Evolutionary conservation across 2,797 vertebrate species (phyloP).

Genomic region (Crenichthys baileyi): DNA sequence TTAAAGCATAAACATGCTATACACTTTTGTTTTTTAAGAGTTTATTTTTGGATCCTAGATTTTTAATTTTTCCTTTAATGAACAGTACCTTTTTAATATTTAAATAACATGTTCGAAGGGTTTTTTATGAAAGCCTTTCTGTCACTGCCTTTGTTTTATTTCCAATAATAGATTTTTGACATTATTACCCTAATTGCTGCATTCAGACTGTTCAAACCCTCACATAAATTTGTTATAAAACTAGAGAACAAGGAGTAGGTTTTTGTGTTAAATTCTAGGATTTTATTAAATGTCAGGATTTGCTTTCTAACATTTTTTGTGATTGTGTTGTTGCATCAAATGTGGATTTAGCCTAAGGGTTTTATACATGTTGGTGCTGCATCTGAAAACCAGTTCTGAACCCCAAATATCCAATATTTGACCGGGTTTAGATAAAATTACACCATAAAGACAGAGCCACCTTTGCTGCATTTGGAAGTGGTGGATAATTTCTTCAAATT

Average conservation of each 20-base stretch:
- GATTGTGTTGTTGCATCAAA: not conserved
- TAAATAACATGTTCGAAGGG: no score
- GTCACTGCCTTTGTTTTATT: no score
- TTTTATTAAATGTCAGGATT: not conserved
- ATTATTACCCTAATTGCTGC: no score
- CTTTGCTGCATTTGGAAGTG: no score
- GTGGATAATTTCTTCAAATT: constrained; percentile 1
- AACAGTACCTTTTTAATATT: not conserved
- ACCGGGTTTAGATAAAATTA: not conserved
- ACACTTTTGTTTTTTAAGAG: not conserved
- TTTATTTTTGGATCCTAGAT: no score
- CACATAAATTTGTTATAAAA: not conserved
- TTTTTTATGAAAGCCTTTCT: no score
- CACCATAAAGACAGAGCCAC: not conserved
- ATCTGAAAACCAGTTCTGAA: not conserved
- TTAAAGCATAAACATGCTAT: not conserved
- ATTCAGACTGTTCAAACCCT: no score
- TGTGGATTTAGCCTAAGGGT: not conserved
- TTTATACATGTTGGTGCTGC: not conserved
- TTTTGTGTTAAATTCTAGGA: not conserved
- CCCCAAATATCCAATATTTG: not conserved
- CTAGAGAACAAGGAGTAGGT: not conserved
- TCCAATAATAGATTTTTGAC: no score
- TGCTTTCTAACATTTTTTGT: not conserved
- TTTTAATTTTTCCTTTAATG: no score